phyloP scores from a whole-genome alignment of 1,140 invertebrate species.

The Drosophila sp. region DNA sequence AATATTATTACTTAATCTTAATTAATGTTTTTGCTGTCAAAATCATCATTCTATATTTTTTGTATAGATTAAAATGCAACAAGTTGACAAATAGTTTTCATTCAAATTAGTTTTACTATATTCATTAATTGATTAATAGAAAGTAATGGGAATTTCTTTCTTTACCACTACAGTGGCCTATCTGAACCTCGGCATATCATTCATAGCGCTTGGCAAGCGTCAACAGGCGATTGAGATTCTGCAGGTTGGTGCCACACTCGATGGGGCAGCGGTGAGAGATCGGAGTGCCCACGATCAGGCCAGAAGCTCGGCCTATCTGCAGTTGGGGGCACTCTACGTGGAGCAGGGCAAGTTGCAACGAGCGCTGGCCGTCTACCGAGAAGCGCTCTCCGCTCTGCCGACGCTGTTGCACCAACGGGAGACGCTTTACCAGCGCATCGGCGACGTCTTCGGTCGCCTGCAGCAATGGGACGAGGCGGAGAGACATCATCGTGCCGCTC shows the following conservation, averaged over 20 bases:
- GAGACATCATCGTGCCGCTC: constrained; percentile 92
- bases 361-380: constrained; percentile 94
- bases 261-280: constrained; percentile 95
- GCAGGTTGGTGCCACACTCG: constrained; percentile 91
- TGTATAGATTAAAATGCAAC: no score
- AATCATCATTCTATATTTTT: no score
- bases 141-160: no score
- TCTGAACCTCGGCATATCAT: constrained; percentile 95
- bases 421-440: constrained; percentile 85
- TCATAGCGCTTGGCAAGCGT: constrained; percentile 92
- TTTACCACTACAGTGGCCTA: constrained; percentile 91
- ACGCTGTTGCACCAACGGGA: constrained; percentile 92
- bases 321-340: constrained; percentile 94
- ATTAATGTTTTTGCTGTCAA: no score
- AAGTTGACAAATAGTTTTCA: no score
- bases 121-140: no score
- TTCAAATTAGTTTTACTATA: no score
- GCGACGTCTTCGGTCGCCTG: constrained; percentile 93
- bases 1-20: background rate
- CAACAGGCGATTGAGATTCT: constrained; percentile 94
- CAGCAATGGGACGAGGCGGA: constrained; percentile 93
- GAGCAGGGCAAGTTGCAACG: constrained; percentile 93
- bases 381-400: constrained; percentile 93
- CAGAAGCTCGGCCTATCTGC: constrained; percentile 94
- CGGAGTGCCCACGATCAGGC: constrained; percentile 95